Base-by-base conservation (phyloP, 2,113 vertebrate genomes). In the Leptodactylus fuscus region DNA sequence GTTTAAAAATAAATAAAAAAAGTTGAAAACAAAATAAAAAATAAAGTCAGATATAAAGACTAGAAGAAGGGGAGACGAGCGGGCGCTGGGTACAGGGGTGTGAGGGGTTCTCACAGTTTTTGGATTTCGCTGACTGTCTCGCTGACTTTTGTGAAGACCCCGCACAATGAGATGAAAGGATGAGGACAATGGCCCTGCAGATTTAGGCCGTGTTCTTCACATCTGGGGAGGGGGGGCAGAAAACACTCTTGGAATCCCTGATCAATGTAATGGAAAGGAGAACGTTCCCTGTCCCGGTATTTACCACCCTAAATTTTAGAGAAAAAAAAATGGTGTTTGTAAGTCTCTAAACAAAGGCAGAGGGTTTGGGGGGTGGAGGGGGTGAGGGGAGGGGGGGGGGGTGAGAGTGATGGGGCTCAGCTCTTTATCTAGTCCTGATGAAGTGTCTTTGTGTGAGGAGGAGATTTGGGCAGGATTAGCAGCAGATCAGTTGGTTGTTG, bases 321-420 rank as follows among this genome's bases (percentile, higher is more conserved):
- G n/a, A n/a, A n/a, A n/a, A n/a, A 44, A 44, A 44, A 44, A 44
- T 27, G 11, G 2, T 27, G 1, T 16, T 62, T 62, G 3, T 55
- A 49, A 36, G 79, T 67, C 93, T 92, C 91, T 92, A 92, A 94
- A 91, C 91, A 92, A 93, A 91, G 85, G 85, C 83, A 75, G 87
- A 60, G 16, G 77, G 69, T 80, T 51, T 85, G 76, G 62, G 82
- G 22, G 41, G 82, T 78, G 88, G 86, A 90, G 93, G 93, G 88
- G 93, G 88, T 94, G 91, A 91, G 88, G 85, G 90, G 53, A n/a
- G n/a, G n/a, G 76, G 62, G 82, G 22, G 41, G 82, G 78, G 88
- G 86, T 90, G 93, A n/a, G n/a, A 93, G 88, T 94, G 91, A 91
- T 88, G 85, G 90, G 53, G 32, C 29, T 36, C 29, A 13, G 29